These are phyloP conservation scores for Eugnorisma glareosa DNA, from an alignment of 2,888 invertebrate genomes.

Conservation along the genomic window DNA sequence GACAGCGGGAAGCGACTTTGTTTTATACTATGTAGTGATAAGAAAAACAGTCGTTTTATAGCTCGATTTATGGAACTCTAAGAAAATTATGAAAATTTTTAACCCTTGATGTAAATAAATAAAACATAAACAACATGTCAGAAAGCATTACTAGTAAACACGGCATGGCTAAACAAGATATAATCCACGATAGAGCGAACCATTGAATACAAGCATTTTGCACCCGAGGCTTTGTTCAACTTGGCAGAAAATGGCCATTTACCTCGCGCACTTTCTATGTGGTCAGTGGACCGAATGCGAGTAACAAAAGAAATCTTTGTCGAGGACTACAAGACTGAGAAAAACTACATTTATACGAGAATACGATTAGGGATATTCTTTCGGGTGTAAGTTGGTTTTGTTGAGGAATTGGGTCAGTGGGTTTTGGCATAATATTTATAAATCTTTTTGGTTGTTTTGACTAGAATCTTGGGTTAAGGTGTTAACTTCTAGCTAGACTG, in stretches of 20 bases:
- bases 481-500: background rate
- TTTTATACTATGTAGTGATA: no score
- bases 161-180: conserved; percentile 44
- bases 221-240: conserved; percentile 67
- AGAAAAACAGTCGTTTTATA: background rate
- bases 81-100: background rate
- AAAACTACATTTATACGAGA: conserved; percentile 52
- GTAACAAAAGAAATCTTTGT: conserved; percentile 60
- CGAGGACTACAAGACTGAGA: conserved; percentile 49
- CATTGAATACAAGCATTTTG: conserved; percentile 59
- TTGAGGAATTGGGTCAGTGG: conserved; percentile 46
- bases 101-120: background rate
- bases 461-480: background rate
- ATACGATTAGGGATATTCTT: conserved; percentile 49
- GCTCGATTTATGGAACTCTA: background rate
- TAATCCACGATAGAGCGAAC: conserved; percentile 22
- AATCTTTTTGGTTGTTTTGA: conserved; percentile 20
- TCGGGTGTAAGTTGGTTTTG: conserved; percentile 27
- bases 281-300: conserved; percentile 47
- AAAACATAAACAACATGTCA: background rate
- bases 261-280: conserved; percentile 61
- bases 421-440: conserved; percentile 14
- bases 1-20: no score
- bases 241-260: conserved; percentile 69
- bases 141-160: conserved; percentile 22